These are phyloP conservation scores for Cylloceria caligata DNA, from an alignment of 2,888 invertebrate genomes.

Conservation along the genomic window DNA sequence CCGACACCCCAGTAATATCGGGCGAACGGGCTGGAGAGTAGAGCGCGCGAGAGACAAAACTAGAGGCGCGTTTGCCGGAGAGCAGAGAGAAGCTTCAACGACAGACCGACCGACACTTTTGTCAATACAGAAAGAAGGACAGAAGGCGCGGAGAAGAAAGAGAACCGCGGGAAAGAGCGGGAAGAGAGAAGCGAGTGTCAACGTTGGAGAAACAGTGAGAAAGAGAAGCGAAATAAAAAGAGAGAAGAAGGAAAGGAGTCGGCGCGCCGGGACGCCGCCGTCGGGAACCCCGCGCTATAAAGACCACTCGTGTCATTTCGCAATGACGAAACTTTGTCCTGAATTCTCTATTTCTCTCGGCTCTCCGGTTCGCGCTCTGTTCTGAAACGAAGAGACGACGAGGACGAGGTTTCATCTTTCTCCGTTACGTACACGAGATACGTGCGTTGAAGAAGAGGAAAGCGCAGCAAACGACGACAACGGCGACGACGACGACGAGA, in stretches of 20 bases:
- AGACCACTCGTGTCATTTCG: constrained; percentile 87
- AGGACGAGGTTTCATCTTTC: constrained; percentile 56
- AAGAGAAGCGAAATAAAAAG: constrained; percentile 65
- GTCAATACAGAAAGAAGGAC: constrained; percentile 85
- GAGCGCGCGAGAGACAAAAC: constrained; percentile 79
- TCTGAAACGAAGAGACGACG: constrained; percentile 57
- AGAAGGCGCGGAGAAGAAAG: constrained; percentile 63
- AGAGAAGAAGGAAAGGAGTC: constrained; percentile 64
- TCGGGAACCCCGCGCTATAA: constrained; percentile 84
- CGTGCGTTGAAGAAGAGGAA: constrained; percentile 35
- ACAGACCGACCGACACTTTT: constrained; percentile 85
- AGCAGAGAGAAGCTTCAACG: constrained; percentile 68
- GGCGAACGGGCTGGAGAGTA: constrained; percentile 72
- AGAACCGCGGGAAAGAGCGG: constrained; percentile 60
- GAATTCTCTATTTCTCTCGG: constrained; percentile 81
- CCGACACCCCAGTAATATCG: constrained; percentile 83
- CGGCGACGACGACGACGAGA: constrained; percentile 57
- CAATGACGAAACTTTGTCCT: constrained; percentile 86
- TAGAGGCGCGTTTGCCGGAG: constrained; percentile 80
- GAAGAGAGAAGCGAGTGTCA: constrained; percentile 37
- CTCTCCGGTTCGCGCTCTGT: constrained; percentile 67
- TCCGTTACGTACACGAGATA: constrained; percentile 39
- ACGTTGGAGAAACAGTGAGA: constrained; percentile 41
- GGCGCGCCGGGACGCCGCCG: constrained; percentile 71
- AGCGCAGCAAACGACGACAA: constrained; percentile 41